Base-by-base conservation (phyloP, 2,113 vertebrate species). In the Syrrhaptes paradoxus region DNA sequence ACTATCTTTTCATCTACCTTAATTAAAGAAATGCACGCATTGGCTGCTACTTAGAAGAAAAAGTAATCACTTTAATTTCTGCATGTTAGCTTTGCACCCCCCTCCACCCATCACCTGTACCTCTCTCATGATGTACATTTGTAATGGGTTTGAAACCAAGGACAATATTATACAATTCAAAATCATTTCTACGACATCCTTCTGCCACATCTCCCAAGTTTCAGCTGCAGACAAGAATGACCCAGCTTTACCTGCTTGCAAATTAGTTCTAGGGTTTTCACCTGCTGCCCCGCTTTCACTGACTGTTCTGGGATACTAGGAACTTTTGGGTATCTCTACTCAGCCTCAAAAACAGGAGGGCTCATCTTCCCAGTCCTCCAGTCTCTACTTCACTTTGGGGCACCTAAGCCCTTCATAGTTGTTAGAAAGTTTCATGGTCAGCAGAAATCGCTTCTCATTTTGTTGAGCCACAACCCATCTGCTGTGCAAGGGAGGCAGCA, bases 1-100 rank as follows among this genome's bases (percentile, higher is more conserved):
- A 62, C 85, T 91, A 79, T 20, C 10, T 94, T 94, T 93, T 92
- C 38, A 90, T 88, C 75, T 83, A 26, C 17, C 59, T 41, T 72
- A 85, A 92, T 95, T 95, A 61, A 72, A 86, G 77, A 58, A 32
- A 29, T 15, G 7, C 31, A 54, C 45, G 17, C 24, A 43, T 32
- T 80, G 41, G 31, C 22, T 83, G 29, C 84, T 63, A 38, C 7
- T n/a, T 66, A 43, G 82, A 72, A 76, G 61, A 32, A 70, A 83
- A 80, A 77, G 32, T 21, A 55, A 70, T 76, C 28, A 29, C 22
- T 75, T 51, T 21, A 17, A 68, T 83, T 79, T 52, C 48, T 65
- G 8, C 16, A 7, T 16, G 9, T 54, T 55, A 85, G 19, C 12
- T 79, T 73, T 70, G 41, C 36, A 58, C 3, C 7, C 6, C 2